Conservation (phyloP, 2,113 vertebrate species). For the Neogobius melanostomus region DNA sequence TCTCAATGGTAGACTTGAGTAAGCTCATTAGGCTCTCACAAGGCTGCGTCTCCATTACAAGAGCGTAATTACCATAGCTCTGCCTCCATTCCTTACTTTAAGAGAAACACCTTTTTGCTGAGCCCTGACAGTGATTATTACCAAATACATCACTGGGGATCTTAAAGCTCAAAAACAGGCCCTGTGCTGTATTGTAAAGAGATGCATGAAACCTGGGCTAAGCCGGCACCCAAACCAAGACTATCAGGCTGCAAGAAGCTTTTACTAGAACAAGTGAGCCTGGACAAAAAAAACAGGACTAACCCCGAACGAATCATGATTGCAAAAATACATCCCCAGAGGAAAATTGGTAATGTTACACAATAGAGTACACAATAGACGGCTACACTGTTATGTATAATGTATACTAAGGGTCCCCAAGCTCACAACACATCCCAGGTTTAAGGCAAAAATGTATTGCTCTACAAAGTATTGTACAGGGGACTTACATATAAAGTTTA, state of each 20-base stretch:
- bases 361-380: too few species aligned
- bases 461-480: too few species aligned
- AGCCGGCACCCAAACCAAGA: not conserved
- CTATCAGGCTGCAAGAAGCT: not conserved
- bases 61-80: constrained; percentile 75
- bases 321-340: too few species aligned
- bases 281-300: too few species aligned
- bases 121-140: constrained; percentile 74
- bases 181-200: not conserved
- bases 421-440: too few species aligned
- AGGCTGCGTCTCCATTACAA: constrained; percentile 70
- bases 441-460: too few species aligned
- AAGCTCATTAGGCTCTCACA: constrained; percentile 79
- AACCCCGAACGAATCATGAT: too few species aligned
- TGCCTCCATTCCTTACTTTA: constrained; percentile 63
- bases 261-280: too few species aligned
- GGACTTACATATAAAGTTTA: too few species aligned
- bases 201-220: not conserved
- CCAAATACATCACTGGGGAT: constrained; percentile 70
- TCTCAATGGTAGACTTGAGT: constrained; percentile 77
- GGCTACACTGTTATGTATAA: too few species aligned
- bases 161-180: constrained; percentile 45
- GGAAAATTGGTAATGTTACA: too few species aligned
- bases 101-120: constrained; percentile 70
- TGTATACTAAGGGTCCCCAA: too few species aligned